Percentiles rank a stretch among this genome's conserved stretches.
Evolutionary conservation across 2,113 vertebrate species (phyloP).

Genomic region (Alethe diademata): DNA sequence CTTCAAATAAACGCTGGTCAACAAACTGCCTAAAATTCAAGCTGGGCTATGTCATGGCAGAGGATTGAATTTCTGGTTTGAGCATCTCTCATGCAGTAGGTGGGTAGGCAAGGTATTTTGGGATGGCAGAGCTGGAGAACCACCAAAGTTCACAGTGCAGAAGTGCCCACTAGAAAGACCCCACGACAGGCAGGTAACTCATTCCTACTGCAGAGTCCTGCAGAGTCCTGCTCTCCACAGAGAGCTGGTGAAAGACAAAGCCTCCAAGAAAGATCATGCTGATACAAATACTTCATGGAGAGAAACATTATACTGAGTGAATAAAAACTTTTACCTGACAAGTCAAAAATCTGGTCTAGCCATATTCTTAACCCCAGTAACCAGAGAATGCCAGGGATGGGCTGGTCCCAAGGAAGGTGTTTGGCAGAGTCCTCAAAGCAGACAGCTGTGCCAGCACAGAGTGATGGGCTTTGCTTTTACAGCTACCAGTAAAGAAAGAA

Average conservation of each 20-base stretch:
- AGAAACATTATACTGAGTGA: background rate
- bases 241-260: background rate
- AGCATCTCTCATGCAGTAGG: background rate
- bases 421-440: background rate
- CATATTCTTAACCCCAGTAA: background rate
- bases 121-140: background rate
- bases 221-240: background rate
- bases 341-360: background rate
- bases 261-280: background rate
- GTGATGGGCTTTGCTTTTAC: background rate
- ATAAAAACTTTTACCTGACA: background rate
- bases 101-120: background rate
- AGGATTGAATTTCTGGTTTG: background rate
- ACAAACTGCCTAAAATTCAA: background rate
- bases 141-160: background rate
- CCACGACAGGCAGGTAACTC: background rate
- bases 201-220: background rate
- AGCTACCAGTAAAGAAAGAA: background rate
- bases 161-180: background rate
- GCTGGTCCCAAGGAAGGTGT: background rate
- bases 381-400: background rate
- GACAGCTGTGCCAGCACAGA: background rate
- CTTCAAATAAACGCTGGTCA: background rate
- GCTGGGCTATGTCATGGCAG: background rate
- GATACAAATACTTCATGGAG: background rate